phyloP scores from a whole-genome alignment of 2,113 vertebrate species.

The Cricetomys ansorgei region DNA sequence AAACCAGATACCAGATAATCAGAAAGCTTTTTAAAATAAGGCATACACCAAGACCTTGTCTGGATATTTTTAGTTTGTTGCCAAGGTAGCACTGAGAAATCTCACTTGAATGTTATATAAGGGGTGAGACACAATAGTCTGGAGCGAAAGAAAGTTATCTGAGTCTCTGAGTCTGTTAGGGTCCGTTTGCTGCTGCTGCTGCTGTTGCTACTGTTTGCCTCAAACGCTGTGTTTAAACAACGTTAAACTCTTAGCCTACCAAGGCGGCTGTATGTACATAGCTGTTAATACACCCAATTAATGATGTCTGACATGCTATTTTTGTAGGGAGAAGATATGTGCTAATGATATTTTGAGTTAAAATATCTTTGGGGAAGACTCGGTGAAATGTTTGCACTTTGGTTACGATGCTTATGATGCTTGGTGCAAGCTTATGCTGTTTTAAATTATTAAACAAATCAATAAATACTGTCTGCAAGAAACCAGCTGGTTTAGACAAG shows the following conservation, averaged over 20 bases:
- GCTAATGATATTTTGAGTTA: conserved; percentile 93
- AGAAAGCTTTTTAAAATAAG: conserved; percentile 87
- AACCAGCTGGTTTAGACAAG: conserved; percentile 88
- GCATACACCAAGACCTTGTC: conserved; percentile 89
- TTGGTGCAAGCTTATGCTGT: conserved; percentile 94
- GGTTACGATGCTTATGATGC: conserved; percentile 93
- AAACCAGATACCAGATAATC: conserved; percentile 87
- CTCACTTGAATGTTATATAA: conserved; percentile 91
- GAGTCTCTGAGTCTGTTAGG: conserved; percentile 87
- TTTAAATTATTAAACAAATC: conserved; percentile 97
- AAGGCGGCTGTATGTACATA: conserved; percentile 95
- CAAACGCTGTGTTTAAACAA: conserved; percentile 93
- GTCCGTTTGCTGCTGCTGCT: conserved; percentile 92
- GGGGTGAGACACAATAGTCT: conserved; percentile 89
- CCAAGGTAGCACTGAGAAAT: conserved; percentile 92
- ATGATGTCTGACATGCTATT: conserved; percentile 94
- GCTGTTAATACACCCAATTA: conserved; percentile 94
- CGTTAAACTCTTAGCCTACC: conserved; percentile 88
- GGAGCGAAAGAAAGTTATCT: conserved; percentile 78
- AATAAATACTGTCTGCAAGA: conserved; percentile 93
- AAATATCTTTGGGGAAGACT: conserved; percentile 89
- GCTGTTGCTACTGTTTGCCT: conserved; percentile 92
- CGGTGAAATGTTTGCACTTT: conserved; percentile 95
- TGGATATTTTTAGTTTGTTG: conserved; percentile 93
- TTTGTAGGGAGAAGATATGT: conserved; percentile 93